Evolutionary conservation across 2,113 vertebrate species (phyloP).

Genomic region (Indicator indicator): DNA sequence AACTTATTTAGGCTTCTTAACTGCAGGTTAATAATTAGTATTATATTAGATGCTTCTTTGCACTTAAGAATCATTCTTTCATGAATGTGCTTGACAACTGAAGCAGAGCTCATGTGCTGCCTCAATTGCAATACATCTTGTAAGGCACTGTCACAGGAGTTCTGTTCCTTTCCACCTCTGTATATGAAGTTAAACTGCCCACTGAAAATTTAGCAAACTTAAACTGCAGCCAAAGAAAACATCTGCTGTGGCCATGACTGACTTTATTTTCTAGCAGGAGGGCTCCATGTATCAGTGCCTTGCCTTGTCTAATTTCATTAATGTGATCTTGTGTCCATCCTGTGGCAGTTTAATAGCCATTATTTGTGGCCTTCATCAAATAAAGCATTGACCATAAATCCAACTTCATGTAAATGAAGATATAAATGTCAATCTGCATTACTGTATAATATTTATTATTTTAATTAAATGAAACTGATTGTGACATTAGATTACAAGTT

Average conservation of each 20-base stretch:
- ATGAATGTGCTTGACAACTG: background rate
- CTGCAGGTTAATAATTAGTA: background rate
- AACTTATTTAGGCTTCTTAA: background rate
- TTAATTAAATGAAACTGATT: constrained; percentile 95
- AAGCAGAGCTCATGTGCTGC: background rate
- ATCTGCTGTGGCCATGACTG: constrained; percentile 60
- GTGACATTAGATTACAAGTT: constrained; percentile 88
- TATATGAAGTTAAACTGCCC: constrained; percentile 5
- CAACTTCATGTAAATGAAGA: constrained; percentile 81
- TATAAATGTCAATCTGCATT: constrained; percentile 90
- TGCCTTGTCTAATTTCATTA: constrained; percentile 89
- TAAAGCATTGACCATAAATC: constrained; percentile 88
- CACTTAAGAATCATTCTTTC: background rate
- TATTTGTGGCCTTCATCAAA: constrained; percentile 93
- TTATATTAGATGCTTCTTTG: background rate
- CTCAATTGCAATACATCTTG: background rate
- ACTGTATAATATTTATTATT: constrained; percentile 93
- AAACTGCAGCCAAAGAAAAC: constrained; percentile 48
- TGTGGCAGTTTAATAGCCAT: constrained; percentile 90
- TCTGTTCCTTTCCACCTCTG: background rate
- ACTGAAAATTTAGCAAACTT: constrained; percentile 8
- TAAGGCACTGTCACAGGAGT: background rate
- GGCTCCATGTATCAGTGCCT: constrained; percentile 75
- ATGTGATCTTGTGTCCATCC: constrained; percentile 86
- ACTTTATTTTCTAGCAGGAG: constrained; percentile 54